Percentiles rank a stretch among this genome's conserved stretches.
Evolutionary conservation across 2,113 vertebrate species (phyloP).

Genomic region (Mustela lutreola): DNA sequence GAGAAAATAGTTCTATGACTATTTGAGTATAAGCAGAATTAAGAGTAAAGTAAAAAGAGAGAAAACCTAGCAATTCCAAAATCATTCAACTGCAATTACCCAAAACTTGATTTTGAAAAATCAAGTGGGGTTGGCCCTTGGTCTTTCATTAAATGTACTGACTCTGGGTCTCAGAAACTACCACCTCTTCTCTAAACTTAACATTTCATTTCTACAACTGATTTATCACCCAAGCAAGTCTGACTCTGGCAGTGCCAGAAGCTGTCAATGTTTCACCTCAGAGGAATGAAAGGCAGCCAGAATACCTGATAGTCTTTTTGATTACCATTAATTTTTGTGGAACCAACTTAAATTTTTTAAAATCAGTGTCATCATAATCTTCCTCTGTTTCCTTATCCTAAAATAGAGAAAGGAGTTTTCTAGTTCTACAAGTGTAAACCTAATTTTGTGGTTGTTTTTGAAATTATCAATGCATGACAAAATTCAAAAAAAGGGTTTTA

Average conservation of each 20-base stretch:
- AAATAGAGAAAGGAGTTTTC: background rate
- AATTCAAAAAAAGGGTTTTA: background rate
- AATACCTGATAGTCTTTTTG: background rate
- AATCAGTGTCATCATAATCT: background rate
- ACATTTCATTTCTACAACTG: background rate
- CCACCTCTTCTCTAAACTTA: background rate
- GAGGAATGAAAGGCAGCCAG: background rate
- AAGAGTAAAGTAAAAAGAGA: background rate
- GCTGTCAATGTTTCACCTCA: background rate
- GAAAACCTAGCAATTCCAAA: slow-evolving; percentile 7
- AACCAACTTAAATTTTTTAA: background rate
- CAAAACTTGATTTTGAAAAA: background rate
- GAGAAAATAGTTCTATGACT: background rate
- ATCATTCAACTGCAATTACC: background rate
- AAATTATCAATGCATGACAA: background rate
- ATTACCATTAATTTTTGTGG: background rate
- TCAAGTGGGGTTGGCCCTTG: background rate
- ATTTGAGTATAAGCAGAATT: background rate
- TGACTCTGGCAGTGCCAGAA: background rate
- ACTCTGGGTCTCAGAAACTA: background rate
- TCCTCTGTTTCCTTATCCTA: background rate
- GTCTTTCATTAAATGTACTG: background rate
- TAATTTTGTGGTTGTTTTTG: background rate
- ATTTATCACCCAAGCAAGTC: background rate
- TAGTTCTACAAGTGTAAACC: background rate